Evolutionary conservation across 23 tunicate species (phyloP), one percentile per base, ranked within the genome.

Genomic region (Ascidia mentula): DNA sequence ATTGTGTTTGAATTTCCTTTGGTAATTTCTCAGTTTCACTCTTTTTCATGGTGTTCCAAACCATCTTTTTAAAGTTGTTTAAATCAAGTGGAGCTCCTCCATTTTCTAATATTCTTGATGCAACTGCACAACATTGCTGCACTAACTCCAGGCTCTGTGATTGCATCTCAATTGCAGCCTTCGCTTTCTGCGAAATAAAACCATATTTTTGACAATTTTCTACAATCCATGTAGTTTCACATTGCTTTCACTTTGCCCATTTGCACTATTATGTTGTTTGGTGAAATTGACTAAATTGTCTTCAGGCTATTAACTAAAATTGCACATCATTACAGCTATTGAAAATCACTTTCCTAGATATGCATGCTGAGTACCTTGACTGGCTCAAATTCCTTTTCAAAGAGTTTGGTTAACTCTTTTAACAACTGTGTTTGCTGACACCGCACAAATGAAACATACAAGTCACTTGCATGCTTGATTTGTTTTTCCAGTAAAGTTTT

Each of bases 81-180:
- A 88, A 37, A 38, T 88, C 92, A 22, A 88, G 72, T 36, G 92
- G 87, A 3, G 92, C 86, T 37, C 86, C 86, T 53, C 92, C 92
- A 32, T 72, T 77, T 69, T 88, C 78, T 72, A 88, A 32, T 22
- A 88, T 82, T 32, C 82, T 53, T 35, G 78, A 82, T 15, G 86
- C 92, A 9, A 88, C 92, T 17, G 38, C 40, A 38, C 92, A 88
- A 38, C 92, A 88, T 36, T 82, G 83, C 7, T 86, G 82, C 18
- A 88, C 85, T 75, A 88, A 32, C 75, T 88, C 72, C 9, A 88
- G 31, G 61, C 81, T 88, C 4, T 82, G 74, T 79, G 76, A 82
- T 45, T 88, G 92, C 45, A 60, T 38, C 77, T 88, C 81, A 31
- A 82, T 84, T 22, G 80, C 69, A 18, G 46, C 59, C 70, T 72